phyloP scores from a whole-genome alignment of 2,888 invertebrate genomes.

The Unio delphinus region DNA sequence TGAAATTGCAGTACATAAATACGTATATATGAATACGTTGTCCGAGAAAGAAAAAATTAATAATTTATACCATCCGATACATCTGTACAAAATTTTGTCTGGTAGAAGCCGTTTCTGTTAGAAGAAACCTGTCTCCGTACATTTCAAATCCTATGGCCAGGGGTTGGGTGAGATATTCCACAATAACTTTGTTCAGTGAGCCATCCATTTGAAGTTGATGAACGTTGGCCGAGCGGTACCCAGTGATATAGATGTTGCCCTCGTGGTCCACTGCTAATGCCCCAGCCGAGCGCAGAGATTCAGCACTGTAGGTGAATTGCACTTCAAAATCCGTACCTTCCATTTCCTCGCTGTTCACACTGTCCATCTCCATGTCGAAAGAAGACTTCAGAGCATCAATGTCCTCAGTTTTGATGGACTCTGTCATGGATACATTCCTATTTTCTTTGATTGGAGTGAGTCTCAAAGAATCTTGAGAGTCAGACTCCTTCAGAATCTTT shows the following conservation, averaged over 20 bases:
- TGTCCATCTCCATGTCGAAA: conserved; percentile 21
- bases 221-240: conserved; percentile 30
- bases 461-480: conserved; percentile 3
- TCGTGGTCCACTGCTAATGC: conserved; percentile 35
- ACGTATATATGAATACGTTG: no score
- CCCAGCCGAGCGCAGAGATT: conserved; percentile 34
- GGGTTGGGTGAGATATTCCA: conserved; percentile 30
- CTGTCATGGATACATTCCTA: conserved; percentile 24
- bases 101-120: conserved; percentile 30
- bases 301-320: conserved; percentile 32
- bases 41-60: neutral
- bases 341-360: conserved; percentile 10
- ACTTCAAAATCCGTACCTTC: conserved; percentile 31
- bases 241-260: conserved; percentile 35
- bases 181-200: conserved; percentile 27
- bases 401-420: conserved; percentile 28
- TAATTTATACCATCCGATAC: conserved; percentile 22
- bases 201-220: conserved; percentile 36
- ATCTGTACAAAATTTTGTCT: conserved; percentile 33
- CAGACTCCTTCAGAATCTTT: neutral
- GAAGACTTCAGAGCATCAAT: conserved; percentile 20
- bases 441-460: conserved; percentile 19
- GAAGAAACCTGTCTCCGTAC: conserved; percentile 28
- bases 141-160: conserved; percentile 28
- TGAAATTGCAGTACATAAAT: no score